Conservation (phyloP, 2,797 vertebrate genomes). For the Typhlichthys subterraneus region DNA sequence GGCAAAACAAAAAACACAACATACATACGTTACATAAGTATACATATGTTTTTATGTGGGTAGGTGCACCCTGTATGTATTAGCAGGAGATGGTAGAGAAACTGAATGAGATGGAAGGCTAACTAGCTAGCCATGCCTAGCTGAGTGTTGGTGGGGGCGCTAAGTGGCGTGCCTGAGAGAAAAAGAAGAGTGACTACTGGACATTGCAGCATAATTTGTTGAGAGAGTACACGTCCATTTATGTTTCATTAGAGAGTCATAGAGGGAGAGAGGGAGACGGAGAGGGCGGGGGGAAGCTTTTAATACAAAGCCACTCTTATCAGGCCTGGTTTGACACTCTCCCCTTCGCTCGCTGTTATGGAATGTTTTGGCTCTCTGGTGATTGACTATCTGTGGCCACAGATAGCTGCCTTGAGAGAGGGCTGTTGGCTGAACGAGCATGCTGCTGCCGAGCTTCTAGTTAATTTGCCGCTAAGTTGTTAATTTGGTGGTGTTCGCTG, state of each 20-base stretch:
- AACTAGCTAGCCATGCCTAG: too few species aligned
- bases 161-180: too few species aligned
- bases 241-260: conserved; percentile 1
- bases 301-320: conserved; percentile 11
- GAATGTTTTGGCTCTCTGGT: conserved; percentile 11
- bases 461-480: conserved; percentile 10
- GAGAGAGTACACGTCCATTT: not conserved
- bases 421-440: conserved; percentile 17
- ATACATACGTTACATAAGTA: too few species aligned
- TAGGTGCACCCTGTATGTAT: not conserved
- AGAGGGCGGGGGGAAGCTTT: conserved; percentile 3
- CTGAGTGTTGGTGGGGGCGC: not conserved
- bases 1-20: too few species aligned
- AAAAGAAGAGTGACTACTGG: not conserved
- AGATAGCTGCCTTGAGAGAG: conserved; percentile 15
- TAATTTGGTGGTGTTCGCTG: too few species aligned
- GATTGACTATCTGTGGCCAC: conserved; percentile 16
- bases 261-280: not conserved
- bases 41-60: not conserved
- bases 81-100: too few species aligned
- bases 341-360: conserved; percentile 1
- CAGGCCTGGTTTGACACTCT: conserved; percentile 1
- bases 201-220: not conserved
- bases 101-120: too few species aligned
- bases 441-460: conserved; percentile 1